Conservation (phyloP, 2,797 vertebrate genomes). For the Acanthopagrus latus region DNA sequence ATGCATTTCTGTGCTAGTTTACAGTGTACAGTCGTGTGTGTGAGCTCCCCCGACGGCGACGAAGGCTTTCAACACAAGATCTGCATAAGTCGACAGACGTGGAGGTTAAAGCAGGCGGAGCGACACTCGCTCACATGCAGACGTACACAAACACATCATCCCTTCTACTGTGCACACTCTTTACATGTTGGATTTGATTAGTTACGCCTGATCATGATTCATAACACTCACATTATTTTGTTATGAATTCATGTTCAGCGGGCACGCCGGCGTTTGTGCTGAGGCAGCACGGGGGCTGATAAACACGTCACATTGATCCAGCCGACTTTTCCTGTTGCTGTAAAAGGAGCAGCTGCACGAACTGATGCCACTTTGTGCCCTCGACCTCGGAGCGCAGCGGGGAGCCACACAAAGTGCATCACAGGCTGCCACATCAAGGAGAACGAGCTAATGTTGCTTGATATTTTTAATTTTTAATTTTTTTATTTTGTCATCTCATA, state of each 20-base stretch:
- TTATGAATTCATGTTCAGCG: conserved; percentile 58
- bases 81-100: conserved; percentile 59
- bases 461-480: background rate
- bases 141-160: conserved; percentile 52
- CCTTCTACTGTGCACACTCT: conserved; percentile 50
- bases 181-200: conserved; percentile 70
- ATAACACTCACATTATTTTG: conserved; percentile 71
- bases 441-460: accelerated
- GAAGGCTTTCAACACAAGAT: conserved; percentile 45
- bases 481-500: background rate
- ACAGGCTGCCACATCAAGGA: conserved; percentile 2
- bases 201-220: conserved; percentile 68
- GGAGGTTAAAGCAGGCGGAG: conserved; percentile 18
- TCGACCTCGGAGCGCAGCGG: background rate
- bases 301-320: conserved; percentile 66
- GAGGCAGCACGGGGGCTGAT: conserved; percentile 57
- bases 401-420: conserved; percentile 11
- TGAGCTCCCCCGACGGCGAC: conserved; percentile 11
- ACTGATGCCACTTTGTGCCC: conserved; percentile 21
- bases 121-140: conserved; percentile 30
- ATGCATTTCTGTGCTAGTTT: background rate
- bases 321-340: conserved; percentile 49
- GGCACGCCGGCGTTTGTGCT: conserved; percentile 34
- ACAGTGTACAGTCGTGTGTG: conserved; percentile 1
- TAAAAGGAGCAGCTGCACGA: conserved; percentile 52